Evolutionary conservation across 2,888 invertebrate species (phyloP).

Genomic region (Electrophaes corylata): DNA sequence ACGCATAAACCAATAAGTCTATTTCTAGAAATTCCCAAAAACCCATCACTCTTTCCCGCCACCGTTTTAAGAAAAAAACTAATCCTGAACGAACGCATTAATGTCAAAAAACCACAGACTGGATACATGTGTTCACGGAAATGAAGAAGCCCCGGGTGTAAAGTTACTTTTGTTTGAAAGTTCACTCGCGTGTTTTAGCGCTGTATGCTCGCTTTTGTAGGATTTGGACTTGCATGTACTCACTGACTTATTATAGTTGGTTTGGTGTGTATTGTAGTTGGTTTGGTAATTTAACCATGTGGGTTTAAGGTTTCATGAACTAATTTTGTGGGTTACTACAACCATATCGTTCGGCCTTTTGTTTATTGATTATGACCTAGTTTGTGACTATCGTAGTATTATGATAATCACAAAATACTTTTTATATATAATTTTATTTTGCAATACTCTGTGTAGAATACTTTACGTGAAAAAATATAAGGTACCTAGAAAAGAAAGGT

Average conservation of each 20-base stretch:
- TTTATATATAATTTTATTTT: no score
- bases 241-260: conserved; percentile 8
- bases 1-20: conserved; percentile 9
- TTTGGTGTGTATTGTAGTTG: not conserved
- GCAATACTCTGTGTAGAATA: no score
- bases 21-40: conserved; percentile 21
- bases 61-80: conserved; percentile 20
- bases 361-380: not conserved
- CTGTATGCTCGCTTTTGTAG: conserved; percentile 13
- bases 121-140: conserved; percentile 31
- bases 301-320: not conserved
- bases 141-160: conserved; percentile 29
- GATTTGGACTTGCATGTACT: conserved; percentile 12
- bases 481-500: not conserved
- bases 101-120: conserved; percentile 31
- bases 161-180: conserved; percentile 26
- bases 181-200: conserved; percentile 21
- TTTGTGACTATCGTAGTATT: no score
- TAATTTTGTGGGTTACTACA: not conserved
- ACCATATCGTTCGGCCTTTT: not conserved
- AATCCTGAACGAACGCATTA: conserved; percentile 26
- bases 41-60: conserved; percentile 17
- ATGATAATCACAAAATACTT: no score
- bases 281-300: not conserved
- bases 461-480: not conserved